Evolutionary conservation across 2,888 invertebrate genomes (phyloP), one percentile per base, ranked within the genome.

Genomic region (Ophion obscuratus): DNA sequence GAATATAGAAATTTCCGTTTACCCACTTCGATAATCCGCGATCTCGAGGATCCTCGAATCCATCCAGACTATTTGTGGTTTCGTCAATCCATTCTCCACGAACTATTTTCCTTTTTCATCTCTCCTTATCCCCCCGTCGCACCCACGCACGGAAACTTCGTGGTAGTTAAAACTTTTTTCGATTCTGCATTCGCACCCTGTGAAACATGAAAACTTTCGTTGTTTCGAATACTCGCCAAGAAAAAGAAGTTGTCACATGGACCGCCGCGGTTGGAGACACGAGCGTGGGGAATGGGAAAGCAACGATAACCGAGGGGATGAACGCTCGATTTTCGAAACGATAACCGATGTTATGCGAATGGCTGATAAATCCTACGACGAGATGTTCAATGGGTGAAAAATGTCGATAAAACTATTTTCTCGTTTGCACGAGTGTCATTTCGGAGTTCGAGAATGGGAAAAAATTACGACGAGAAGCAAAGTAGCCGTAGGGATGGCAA

Each of bases 131-230:
- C 4, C 31, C 4, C n/a, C 31, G 40, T 27, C 59, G 27, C 40
- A 59, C 9, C 17, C 40, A 53, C 17, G 7, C 5, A 53, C 20
- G 7, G 14, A 57, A 77, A 77, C 77, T 77, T 67, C 5, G n/a
- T 44, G 24, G 40, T n/a, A 17, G 24, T 7, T 59, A 0, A 24
- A 44, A 61, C 61, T 20, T 44, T 74, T 59, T 17, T 47, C n/a
- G n/a, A 27, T 47, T 17, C 14, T 68, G 31, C 27, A 64, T 40
- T 31, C 47, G 14, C n/a, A 31, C 6, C 40, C 40, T 40, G 40
- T 7, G 40, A 40, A 40, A 75, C 47, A 62, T 27, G 64, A 40
- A n/a, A 75, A 66, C 53, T 64, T 76, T 76, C 2, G 74, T 57
- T 64, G 9, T 7, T 20, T 44, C 6, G 6, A 36, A 61, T 14